Evolutionary conservation across 1,140 invertebrate genomes (phyloP).

Genomic region (Bilobella aurantiaca): DNA sequence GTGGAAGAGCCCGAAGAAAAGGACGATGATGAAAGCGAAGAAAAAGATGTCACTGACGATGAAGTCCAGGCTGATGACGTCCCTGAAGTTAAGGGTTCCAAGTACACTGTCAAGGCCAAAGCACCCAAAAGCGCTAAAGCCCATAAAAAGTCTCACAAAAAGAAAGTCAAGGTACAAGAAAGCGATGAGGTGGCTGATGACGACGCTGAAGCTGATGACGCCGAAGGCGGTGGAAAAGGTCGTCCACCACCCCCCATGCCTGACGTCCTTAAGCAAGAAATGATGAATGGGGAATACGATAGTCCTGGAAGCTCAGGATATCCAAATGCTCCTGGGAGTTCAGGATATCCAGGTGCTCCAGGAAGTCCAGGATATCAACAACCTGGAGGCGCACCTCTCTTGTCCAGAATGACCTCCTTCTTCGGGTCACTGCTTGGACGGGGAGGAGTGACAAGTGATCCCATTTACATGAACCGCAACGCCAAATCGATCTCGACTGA

Average conservation of each 20-base stretch:
- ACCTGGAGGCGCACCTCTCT: not conserved
- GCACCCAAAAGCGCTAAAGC: not conserved
- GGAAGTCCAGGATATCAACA: not conserved
- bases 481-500: not conserved
- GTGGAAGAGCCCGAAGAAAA: not conserved
- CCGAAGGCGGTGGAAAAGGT: not conserved
- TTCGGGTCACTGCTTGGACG: not conserved
- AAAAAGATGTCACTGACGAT: not conserved
- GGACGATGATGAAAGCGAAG: constrained; percentile 1
- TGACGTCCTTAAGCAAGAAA: not conserved
- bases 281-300: not conserved
- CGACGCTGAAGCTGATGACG: not conserved
- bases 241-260: not conserved
- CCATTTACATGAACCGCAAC: not conserved
- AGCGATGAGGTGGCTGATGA: not conserved
- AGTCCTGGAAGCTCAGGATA: not conserved
- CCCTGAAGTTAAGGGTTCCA: not conserved
- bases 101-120: not conserved
- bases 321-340: not conserved
- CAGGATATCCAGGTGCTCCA: not conserved
- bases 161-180: not conserved
- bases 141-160: not conserved
- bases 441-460: not conserved
- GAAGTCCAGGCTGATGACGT: not conserved
- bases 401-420: not conserved